Evolutionary conservation across 1,140 invertebrate species (phyloP), one percentile per base, ranked within the genome.

Genomic region (Meloidogyne floridensis): DNA sequence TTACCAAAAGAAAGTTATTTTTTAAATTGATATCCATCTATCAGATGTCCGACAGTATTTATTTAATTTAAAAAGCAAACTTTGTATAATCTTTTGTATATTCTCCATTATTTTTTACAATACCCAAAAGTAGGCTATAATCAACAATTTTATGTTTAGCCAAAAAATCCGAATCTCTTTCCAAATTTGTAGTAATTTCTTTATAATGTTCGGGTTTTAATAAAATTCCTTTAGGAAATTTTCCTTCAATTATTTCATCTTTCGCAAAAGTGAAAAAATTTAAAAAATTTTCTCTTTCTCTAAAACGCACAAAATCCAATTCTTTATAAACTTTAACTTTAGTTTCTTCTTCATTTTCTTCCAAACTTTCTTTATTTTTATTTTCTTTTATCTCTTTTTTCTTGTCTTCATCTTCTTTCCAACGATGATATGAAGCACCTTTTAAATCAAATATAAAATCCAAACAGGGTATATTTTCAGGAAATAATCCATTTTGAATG

Each of bases 381-480:
- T 65, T n/a, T 65, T 65, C 59, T n/a, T 65, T 18, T n/a, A 6
- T n/a, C 4, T n/a, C n/a, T 65, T 65, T 65, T n/a, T 65, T 65
- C 6, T 65, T 18, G 2, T 65, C 59, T 65, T 65, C 59, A 13
- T 65, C 15, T 65, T 65, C 59, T 65, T n/a, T 65, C 15, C 15
- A 65, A 65, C 59, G 59, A n/a, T 65, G 15, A 65, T 13, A 65
- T 65, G 59, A 65, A 65, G 59, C 59, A 7, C 59, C 59, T 65
- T 65, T 65, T 65, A 65, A 65, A 65, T 65, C 59, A 65, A 65
- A 65, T n/a, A 65, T 11, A 65, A n/a, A 65, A 65, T 65, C 59
- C 15, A 65, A 7, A 65, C 47, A 47, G 4, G n/a, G n/a, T 7
- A 11, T 6, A 65, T 65, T 18, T n/a, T 65, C n/a, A n/a, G 59